phyloP scores from a whole-genome alignment of 2,888 invertebrate genomes.

The Sesamia inferens region DNA sequence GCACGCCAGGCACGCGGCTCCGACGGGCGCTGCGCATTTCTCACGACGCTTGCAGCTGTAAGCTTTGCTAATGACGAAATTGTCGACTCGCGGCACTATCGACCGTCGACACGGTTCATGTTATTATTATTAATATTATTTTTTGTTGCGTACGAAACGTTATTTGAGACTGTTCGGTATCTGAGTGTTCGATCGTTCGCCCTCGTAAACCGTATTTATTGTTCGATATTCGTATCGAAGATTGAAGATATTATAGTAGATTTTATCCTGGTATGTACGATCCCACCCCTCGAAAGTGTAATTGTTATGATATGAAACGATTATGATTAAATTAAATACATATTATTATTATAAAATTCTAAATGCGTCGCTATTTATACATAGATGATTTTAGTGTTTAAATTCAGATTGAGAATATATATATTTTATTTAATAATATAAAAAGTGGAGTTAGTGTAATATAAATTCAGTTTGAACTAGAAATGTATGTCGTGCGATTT shows the following conservation, averaged over 20 bases:
- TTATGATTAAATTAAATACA: conserved; percentile 77
- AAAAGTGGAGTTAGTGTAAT: conserved; percentile 80
- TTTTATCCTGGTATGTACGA: conserved; percentile 77
- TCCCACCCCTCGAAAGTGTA: conserved; percentile 82
- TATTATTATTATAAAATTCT: conserved; percentile 75
- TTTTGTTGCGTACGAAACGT: conserved; percentile 88
- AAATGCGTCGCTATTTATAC: conserved; percentile 88
- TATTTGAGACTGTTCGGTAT: conserved; percentile 88
- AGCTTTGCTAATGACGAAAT: conserved; percentile 88
- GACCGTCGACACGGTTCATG: conserved; percentile 70
- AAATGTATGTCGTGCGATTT: conserved; percentile 84
- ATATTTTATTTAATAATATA: conserved; percentile 82
- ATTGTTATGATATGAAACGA: conserved; percentile 81
- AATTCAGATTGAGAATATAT: conserved; percentile 86
- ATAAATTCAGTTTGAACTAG: conserved; percentile 84
- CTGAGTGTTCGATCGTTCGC: conserved; percentile 85
- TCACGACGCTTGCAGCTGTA: conserved; percentile 88
- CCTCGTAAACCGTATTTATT: conserved; percentile 84
- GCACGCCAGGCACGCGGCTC: conserved; percentile 66
- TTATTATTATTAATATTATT: conserved; percentile 71
- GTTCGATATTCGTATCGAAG: conserved; percentile 69
- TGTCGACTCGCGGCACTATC: conserved; percentile 77
- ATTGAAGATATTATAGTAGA: conserved; percentile 74
- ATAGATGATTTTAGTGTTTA: conserved; percentile 85
- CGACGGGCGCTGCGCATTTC: conserved; percentile 72